A percentile compares a stretch with the other conserved stretches of the same genome.
Evolutionary conservation across 2,888 invertebrate species (phyloP).

Genomic region (Euplexia lucipara): DNA sequence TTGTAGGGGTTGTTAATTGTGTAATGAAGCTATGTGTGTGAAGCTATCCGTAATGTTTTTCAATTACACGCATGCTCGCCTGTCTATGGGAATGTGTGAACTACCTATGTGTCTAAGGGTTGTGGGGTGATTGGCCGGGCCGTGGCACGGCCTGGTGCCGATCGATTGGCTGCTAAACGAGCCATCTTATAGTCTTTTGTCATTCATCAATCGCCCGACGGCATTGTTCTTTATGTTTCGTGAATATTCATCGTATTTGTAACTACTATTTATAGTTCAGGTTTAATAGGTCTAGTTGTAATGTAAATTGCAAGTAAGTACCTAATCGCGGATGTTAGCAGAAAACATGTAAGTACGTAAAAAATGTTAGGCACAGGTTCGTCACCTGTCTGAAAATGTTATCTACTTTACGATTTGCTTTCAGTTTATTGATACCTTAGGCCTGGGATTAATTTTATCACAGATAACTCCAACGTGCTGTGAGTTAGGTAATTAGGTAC

Average conservation of each 20-base stretch:
- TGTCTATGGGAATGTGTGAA: slow-evolving; percentile 62
- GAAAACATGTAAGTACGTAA: slow-evolving; percentile 12
- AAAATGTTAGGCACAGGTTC: neutral
- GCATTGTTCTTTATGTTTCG: slow-evolving; percentile 60
- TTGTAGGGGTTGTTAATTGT: neutral
- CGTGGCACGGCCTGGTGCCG: slow-evolving; percentile 82
- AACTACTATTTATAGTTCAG: slow-evolving; percentile 18
- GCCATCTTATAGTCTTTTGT: slow-evolving; percentile 77
- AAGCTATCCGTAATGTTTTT: slow-evolving; percentile 13
- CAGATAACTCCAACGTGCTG: slow-evolving; percentile 30
- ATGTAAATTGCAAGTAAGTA: neutral
- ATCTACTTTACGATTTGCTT: slow-evolving; percentile 14
- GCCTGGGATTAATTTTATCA: slow-evolving; percentile 50
- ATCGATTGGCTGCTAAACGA: slow-evolving; percentile 80
- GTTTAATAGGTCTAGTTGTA: slow-evolving; percentile 12
- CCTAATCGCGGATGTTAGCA: neutral
- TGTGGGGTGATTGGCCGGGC: slow-evolving; percentile 85
- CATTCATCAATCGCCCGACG: slow-evolving; percentile 73
- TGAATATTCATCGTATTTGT: slow-evolving; percentile 52
- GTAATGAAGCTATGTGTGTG: slow-evolving; percentile 21
- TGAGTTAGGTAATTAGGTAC: slow-evolving; percentile 2
- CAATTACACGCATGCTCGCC: slow-evolving; percentile 28
- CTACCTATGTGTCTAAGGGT: slow-evolving; percentile 69
- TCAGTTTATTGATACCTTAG: slow-evolving; percentile 22
- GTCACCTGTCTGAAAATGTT: slow-evolving; percentile 20